Base-by-base conservation (phyloP, 2,113 vertebrate genomes). In the Tragelaphus strepsiceros region DNA sequence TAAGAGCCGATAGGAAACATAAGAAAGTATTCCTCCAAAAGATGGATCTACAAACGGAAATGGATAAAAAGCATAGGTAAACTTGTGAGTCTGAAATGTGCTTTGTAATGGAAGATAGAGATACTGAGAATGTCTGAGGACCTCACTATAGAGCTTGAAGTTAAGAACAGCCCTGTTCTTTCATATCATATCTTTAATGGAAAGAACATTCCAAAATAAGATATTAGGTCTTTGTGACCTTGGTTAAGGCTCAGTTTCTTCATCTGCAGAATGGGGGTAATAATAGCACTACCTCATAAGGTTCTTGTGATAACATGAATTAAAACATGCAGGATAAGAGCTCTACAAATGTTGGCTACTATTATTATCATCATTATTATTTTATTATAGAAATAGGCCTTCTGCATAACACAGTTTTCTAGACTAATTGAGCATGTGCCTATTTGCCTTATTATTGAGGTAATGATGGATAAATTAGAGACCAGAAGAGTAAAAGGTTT, bases 401-500 rank as follows among this genome's bases (percentile, higher is more conserved):
- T 97, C 88, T 67, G 39, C n/a, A 90, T 62, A 94, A 88, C 81
- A 92, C 35, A 88, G 84, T 28, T 94, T 80, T 85, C 35, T 67
- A 81, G 35, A 97, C 49, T 87, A 97, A 97, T 58, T 92, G 85
- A 90, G 56, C 77, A 71, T 82, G 67, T 62, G 39, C 28, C 64
- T 77, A 83, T 95, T 97, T 96, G 54, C 85, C n/a, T 84, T 94
- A 91, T 87, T 95, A 81, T 56, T 54, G 59, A n/a, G 90, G 21
- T 95, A 92, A 97, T 90, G 88, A 95, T 96, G 74, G 59, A 28
- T 93, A 97, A 96, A 95, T 88, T 95, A 61, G 77, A 98, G 88
- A 95, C 32, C n/a, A 82, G 86, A 85, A 96, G 32, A 67, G 92
- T 97, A 88, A 97, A 97, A 98, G 49, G 19, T 82, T 95, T 95